Evolutionary conservation across 2,797 vertebrate genomes (phyloP).

Genomic region (Meriones psammophilus): DNA sequence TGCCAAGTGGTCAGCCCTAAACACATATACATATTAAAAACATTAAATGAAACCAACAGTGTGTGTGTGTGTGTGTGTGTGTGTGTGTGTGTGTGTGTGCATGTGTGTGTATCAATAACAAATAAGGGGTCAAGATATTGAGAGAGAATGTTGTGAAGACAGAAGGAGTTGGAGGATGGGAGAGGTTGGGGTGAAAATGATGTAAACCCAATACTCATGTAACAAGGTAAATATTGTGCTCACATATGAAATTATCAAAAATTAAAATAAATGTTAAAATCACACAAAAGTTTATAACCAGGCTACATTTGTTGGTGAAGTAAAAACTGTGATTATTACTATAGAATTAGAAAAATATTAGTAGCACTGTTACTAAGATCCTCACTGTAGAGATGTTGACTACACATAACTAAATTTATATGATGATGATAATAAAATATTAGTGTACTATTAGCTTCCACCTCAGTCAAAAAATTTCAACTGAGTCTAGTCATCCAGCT

Average conservation of each 20-base stretch:
- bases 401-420: not conserved
- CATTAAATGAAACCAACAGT: not conserved
- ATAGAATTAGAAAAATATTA: constrained; percentile 54
- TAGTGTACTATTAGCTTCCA: not conserved
- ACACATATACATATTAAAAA: not conserved
- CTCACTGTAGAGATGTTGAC: not conserved
- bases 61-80: not conserved
- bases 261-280: not conserved
- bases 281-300: not conserved
- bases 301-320: constrained; percentile 16
- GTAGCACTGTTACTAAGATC: constrained; percentile 7
- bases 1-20: not conserved
- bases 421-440: constrained; percentile 42
- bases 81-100: not conserved
- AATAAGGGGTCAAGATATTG: not conserved
- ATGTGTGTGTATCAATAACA: not conserved
- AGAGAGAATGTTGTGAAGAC: not conserved
- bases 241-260: not conserved
- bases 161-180: not conserved
- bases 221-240: not conserved
- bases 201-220: not conserved
- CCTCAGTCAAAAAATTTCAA: constrained; percentile 15
- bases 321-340: not conserved
- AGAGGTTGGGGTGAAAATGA: not conserved
- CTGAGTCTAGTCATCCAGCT: not conserved